phyloP scores from a whole-genome alignment of 2,888 invertebrate species.

The Busseola fusca region DNA sequence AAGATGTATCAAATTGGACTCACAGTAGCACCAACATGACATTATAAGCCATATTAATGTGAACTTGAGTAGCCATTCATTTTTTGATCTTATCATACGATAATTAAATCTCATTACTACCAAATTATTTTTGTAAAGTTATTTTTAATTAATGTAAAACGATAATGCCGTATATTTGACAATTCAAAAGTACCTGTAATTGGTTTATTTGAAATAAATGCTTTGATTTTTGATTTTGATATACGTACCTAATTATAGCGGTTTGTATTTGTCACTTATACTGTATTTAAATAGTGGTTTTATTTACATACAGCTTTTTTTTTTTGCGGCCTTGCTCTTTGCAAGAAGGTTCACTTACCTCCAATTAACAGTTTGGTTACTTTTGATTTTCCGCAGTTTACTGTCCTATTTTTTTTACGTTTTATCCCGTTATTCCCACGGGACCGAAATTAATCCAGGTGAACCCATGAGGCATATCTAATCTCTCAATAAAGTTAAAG shows the following conservation, averaged over 20 bases:
- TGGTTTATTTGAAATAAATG: too few relatives aligned
- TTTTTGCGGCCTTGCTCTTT: constrained; percentile 17
- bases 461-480: too few relatives aligned
- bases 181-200: too few relatives aligned
- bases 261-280: constrained; percentile 19
- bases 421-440: too few relatives aligned
- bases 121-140: constrained; percentile 18
- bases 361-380: constrained; percentile 11
- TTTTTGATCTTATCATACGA: constrained; percentile 14
- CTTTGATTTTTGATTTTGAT: too few relatives aligned
- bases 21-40: not conserved
- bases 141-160: constrained; percentile 26
- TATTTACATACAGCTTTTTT: constrained; percentile 3
- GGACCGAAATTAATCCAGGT: too few relatives aligned
- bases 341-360: constrained; percentile 4
- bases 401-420: too few relatives aligned
- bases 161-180: constrained; percentile 14
- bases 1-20: not conserved
- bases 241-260: constrained; percentile 30
- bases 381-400: not conserved
- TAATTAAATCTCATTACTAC: constrained; percentile 35
- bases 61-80: constrained; percentile 16
- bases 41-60: constrained; percentile 7
- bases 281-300: constrained; percentile 13
- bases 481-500: not conserved